Evolutionary conservation across 2,888 invertebrate genomes (phyloP).

Genomic region (Pimpla rufipes): DNA sequence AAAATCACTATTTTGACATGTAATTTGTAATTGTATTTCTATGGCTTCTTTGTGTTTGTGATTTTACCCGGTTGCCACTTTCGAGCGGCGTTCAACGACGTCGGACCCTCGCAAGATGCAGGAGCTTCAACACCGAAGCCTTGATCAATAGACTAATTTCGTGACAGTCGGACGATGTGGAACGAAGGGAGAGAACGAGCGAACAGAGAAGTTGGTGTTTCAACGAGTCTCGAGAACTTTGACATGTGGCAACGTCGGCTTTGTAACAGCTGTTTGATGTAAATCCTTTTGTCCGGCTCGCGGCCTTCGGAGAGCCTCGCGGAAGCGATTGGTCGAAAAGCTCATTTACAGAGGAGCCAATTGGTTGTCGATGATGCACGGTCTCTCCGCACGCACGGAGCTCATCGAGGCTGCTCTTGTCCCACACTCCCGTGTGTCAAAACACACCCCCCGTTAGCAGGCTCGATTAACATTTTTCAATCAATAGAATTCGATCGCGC

Average conservation of each 20-base stretch:
- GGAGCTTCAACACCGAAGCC: slow-evolving; percentile 40
- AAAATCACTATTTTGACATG: not conserved
- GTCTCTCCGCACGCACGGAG: slow-evolving; percentile 25
- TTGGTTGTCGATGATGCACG: slow-evolving; percentile 77
- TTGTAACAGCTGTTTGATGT: slow-evolving; percentile 76
- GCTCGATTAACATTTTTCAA: slow-evolving; percentile 18
- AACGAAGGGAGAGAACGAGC: too few species aligned
- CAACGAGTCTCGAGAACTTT: slow-evolving; percentile 24
- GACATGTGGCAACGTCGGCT: slow-evolving; percentile 72
- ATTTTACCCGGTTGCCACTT: not conserved
- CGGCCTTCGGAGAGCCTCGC: slow-evolving; percentile 62
- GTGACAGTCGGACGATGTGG: slow-evolving; percentile 44
- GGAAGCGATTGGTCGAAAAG: slow-evolving; percentile 75
- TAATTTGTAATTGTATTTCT: too few species aligned
- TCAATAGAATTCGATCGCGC: slow-evolving; percentile 11
- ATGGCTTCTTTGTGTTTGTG: not conserved
- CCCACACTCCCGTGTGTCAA: slow-evolving; percentile 69
- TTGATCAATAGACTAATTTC: slow-evolving; percentile 66
- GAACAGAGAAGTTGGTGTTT: slow-evolving; percentile 21
- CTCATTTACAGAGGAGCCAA: slow-evolving; percentile 72
- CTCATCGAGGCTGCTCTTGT: slow-evolving; percentile 50
- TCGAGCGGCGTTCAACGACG: not conserved
- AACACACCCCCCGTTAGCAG: slow-evolving; percentile 51
- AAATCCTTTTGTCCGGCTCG: slow-evolving; percentile 72
- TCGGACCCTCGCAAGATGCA: slow-evolving; percentile 7